phyloP scores from a whole-genome alignment of 2,797 vertebrate genomes.

The Hylomyscus alleni region DNA sequence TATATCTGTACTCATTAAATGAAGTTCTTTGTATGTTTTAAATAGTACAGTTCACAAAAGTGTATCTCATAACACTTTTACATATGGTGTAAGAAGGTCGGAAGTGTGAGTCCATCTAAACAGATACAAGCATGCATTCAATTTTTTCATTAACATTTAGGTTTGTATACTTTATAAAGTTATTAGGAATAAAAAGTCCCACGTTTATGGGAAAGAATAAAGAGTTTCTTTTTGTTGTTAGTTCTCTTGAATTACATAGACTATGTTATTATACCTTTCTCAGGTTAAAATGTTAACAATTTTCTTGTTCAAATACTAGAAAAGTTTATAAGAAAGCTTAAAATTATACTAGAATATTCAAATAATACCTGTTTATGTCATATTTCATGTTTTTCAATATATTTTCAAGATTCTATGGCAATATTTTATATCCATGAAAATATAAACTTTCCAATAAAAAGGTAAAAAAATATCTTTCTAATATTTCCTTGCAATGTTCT shows the following conservation, averaged over 20 bases:
- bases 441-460: constrained; percentile 55
- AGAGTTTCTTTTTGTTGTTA: not conserved
- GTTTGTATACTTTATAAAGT: accelerated
- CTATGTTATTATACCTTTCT: not conserved
- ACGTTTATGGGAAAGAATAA: not conserved
- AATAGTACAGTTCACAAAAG: not conserved
- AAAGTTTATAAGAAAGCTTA: not conserved
- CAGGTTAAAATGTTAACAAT: not conserved
- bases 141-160: not conserved
- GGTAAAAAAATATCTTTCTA: not conserved
- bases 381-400: constrained; percentile 8
- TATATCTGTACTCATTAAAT: not conserved
- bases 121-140: not conserved
- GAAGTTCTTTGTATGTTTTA: not conserved
- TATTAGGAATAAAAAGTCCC: not conserved
- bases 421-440: constrained; percentile 35
- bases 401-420: not conserved
- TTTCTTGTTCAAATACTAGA: not conserved
- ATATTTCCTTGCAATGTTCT: constrained; percentile 32
- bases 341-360: not conserved
- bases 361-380: not conserved
- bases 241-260: not conserved
- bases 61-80: not conserved
- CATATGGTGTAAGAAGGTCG: not conserved
- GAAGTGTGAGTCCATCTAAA: not conserved